A percentile compares a stretch with the other conserved stretches of the same genome.
phyloP scores from a whole-genome alignment of 2,113 vertebrate species.

The Heloderma charlesbogerti region DNA sequence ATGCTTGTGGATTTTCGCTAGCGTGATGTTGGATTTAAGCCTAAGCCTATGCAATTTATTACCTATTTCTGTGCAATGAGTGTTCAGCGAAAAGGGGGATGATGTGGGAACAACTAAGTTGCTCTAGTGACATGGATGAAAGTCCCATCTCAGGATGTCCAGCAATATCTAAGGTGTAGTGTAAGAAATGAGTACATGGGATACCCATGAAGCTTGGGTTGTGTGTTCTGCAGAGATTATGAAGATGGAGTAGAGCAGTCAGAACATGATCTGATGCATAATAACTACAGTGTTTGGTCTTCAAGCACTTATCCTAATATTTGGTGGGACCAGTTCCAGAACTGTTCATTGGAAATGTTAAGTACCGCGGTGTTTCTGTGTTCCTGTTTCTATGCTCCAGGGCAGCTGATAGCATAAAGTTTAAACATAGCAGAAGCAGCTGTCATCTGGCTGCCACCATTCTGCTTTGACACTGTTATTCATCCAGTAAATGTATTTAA shows the following conservation, averaged over 20 bases:
- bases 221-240: neutral
- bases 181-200: neutral
- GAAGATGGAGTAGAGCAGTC: neutral
- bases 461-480: slow-evolving; percentile 18
- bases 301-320: fast-evolving
- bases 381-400: slow-evolving; percentile 24
- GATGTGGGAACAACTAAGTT: fast-evolving
- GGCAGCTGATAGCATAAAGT: neutral
- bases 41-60: neutral
- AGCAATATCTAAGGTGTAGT: neutral
- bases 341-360: neutral
- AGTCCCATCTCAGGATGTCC: neutral
- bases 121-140: fast-evolving
- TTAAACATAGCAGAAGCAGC: slow-evolving; percentile 28
- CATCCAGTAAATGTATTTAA: neutral
- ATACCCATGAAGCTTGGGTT: neutral
- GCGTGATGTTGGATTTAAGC: too few species aligned
- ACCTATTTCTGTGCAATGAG: neutral
- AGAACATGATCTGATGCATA: neutral
- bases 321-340: neutral
- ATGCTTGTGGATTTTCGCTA: too few species aligned
- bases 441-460: slow-evolving; percentile 33
- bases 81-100: neutral
- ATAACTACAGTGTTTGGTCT: neutral
- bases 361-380: neutral